A percentile compares a stretch with the other conserved stretches of the same genome.
These are phyloP conservation scores for Erebia ligea DNA, from an alignment of 2,888 invertebrate genomes.

Conservation along the genomic window DNA sequence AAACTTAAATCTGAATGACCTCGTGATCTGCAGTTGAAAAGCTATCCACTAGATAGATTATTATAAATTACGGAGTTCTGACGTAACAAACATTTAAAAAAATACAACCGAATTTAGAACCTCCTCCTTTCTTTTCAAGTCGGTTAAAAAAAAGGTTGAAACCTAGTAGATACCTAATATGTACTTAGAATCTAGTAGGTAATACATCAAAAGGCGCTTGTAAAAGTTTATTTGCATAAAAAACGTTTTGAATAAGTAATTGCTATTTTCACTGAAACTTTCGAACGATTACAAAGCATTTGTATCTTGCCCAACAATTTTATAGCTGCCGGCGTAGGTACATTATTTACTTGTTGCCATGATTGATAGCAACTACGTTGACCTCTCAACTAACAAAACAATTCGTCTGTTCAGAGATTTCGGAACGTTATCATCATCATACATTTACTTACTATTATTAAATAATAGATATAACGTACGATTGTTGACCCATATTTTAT, in stretches of 20 bases:
- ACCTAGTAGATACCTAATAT: no score
- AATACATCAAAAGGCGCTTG: neutral
- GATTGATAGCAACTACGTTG: constrained; percentile 33
- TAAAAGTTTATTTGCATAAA: no score
- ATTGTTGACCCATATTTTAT: constrained; percentile 30
- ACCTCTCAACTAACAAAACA: constrained; percentile 34
- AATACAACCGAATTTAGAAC: no score
- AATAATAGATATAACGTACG: constrained; percentile 33
- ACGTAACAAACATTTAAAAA: no score
- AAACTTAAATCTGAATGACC: no score
- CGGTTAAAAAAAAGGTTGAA: neutral
- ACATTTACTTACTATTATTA: constrained; percentile 33
- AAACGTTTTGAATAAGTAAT: neutral
- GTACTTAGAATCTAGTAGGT: no score
- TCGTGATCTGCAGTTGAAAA: no score
- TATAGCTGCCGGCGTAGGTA: constrained; percentile 1
- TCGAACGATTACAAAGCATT: constrained; percentile 13
- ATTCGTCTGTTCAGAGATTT: constrained; percentile 29
- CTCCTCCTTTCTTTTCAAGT: neutral
- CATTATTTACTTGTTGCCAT: constrained; percentile 21
- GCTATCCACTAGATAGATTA: no score
- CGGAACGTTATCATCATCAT: constrained; percentile 29
- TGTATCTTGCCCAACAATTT: constrained; percentile 2
- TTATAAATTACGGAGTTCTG: no score
- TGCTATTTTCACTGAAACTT: constrained; percentile 1